Evolutionary conservation across 2,113 vertebrate species (phyloP), one percentile per base, ranked within the genome.

Genomic region (Crotalus viridis): DNA sequence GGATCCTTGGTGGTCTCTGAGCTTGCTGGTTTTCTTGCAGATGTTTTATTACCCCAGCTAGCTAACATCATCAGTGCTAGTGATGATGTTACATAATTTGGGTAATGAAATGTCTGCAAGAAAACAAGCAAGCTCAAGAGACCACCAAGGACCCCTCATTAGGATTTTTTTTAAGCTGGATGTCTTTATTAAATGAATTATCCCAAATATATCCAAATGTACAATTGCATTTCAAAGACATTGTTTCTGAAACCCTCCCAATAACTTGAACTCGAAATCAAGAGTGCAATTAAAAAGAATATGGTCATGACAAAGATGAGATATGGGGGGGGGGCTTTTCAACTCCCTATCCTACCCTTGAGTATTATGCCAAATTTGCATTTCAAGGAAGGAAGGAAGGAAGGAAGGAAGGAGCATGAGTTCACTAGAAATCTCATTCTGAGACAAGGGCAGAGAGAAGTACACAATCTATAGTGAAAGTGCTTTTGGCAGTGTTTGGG

Each of bases 401-500:
- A 19, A 24, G 57, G 59, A 12, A 28, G 24, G 59, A 10, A 61
- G 24, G 24, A 26, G 22, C 48, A 21, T 57, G 24, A 74, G 8
- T 26, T 64, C 9, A 17, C 51, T 52, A 85, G 92, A 92, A 89
- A 85, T 51, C 52, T 90, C 59, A 64, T 57, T 0, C 1, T 26
- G 92, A 46, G 48, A 85, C 43, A n/a, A 2, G n/a, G 59, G 21
- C 52, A 91, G 1, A 5, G 39, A 85, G 92, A 13, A 81, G 33
- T 22, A 9, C 12, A 26, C 1, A 91, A 59, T 17, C 15, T 85
- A 43, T 12, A 81, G 88, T 33, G 24, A 48, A 0, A 0, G 26
- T 92, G 89, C 56, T 94, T 94, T 93, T n/a, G 88, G 43, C 64
- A 24, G 39, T 69, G 33, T 94, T 95, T 95, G 93, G 22, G 13